Conservation (phyloP, 92 coral and sea anemone species). For the Phenganax subtilis region DNA sequence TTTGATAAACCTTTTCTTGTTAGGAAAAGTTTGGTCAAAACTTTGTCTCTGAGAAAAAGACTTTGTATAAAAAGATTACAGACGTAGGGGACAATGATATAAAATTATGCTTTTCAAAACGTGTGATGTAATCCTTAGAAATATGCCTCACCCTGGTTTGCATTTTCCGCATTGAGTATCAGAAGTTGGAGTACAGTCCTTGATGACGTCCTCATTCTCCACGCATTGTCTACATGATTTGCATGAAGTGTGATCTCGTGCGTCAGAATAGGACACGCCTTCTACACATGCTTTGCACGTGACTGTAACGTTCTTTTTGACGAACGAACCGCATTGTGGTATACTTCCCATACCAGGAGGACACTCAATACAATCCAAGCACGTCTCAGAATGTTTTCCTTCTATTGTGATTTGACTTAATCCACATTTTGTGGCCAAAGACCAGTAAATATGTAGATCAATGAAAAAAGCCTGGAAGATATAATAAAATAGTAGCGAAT, state of each 20-base stretch:
- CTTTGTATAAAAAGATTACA: too few relatives aligned
- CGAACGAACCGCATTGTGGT: slow-evolving; percentile 70
- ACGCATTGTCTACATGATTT: slow-evolving; percentile 61
- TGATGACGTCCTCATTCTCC: slow-evolving; percentile 50
- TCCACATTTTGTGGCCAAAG: slow-evolving; percentile 36
- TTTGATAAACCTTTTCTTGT: too few relatives aligned
- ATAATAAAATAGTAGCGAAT: not conserved
- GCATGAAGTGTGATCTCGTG: slow-evolving; percentile 59
- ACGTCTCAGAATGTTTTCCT: slow-evolving; percentile 18
- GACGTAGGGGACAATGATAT: too few relatives aligned
- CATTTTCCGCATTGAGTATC: slow-evolving; percentile 66
- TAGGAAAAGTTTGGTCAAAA: too few relatives aligned
- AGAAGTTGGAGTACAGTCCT: slow-evolving; percentile 52
- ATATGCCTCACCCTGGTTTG: slow-evolving; percentile 56
- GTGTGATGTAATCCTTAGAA: too few relatives aligned
- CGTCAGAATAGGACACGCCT: slow-evolving; percentile 53
- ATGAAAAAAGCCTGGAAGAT: not conserved
- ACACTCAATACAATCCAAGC: slow-evolving; percentile 58
- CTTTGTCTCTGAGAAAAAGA: too few relatives aligned
- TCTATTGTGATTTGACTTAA: slow-evolving; percentile 49
- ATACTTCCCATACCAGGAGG: slow-evolving; percentile 53
- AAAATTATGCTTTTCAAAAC: too few relatives aligned
- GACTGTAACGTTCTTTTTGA: slow-evolving; percentile 34
- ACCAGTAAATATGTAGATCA: not conserved
- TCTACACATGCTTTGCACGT: slow-evolving; percentile 47